These are phyloP conservation scores for Halcyon leucocephala DNA, from an alignment of 2,797 vertebrate species.

Conservation along the genomic window DNA sequence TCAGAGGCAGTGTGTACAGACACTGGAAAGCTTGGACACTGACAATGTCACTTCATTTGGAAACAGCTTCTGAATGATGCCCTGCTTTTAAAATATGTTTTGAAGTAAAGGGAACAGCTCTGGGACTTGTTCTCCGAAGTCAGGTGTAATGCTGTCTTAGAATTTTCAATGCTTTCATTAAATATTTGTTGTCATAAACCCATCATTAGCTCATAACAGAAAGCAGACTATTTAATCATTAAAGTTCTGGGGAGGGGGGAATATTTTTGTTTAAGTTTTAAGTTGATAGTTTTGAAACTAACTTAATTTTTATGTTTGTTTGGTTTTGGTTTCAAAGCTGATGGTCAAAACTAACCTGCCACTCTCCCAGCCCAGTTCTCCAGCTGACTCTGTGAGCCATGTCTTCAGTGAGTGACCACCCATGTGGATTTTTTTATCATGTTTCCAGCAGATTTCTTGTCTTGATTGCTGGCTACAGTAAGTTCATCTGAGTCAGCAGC, in stretches of 20 bases:
- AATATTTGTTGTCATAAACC: background rate
- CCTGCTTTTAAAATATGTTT: background rate
- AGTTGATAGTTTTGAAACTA: background rate
- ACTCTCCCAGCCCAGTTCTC: background rate
- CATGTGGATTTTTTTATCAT: background rate
- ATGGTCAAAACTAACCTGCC: background rate
- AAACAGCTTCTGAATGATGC: background rate
- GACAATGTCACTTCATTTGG: background rate
- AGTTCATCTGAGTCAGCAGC: background rate
- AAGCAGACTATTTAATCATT: background rate
- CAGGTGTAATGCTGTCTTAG: background rate
- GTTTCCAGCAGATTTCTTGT: background rate
- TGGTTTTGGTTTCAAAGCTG: background rate
- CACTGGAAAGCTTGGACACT: background rate
- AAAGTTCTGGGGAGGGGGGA: accelerated
- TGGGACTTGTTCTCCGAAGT: background rate
- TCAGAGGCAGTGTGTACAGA: background rate
- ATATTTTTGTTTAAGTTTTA: background rate
- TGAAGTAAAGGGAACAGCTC: background rate
- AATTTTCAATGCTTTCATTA: background rate
- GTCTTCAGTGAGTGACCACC: background rate
- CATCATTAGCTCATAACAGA: background rate
- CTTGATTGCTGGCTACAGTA: background rate
- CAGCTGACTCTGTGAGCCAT: background rate
- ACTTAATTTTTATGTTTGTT: background rate